A percentile compares a stretch with the other conserved stretches of the same genome.
phyloP scores from a whole-genome alignment of 2,888 invertebrate genomes.

The Argyra leucocephala region DNA sequence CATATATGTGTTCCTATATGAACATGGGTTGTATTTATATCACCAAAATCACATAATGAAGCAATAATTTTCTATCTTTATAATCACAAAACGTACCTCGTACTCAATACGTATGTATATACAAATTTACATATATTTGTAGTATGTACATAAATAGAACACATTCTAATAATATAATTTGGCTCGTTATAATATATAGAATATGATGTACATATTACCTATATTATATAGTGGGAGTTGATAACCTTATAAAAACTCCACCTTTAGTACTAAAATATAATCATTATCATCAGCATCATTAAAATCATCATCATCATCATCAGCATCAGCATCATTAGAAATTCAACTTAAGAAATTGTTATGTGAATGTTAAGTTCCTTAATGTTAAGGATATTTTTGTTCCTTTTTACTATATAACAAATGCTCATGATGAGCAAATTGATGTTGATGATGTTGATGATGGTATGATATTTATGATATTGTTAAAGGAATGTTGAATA shows the following conservation, averaged over 20 bases:
- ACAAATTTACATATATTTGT: not conserved
- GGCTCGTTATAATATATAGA: not conserved
- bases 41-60: not conserved
- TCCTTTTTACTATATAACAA: not conserved
- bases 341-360: no score
- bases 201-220: not conserved
- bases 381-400: not conserved
- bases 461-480: not conserved
- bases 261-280: not conserved
- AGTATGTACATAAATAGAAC: not conserved
- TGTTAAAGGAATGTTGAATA: not conserved
- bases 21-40: not conserved
- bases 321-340: no score
- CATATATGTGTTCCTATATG: not conserved
- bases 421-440: not conserved
- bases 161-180: not conserved
- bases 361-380: no score
- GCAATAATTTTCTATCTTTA: not conserved
- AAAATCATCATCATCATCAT: no score
- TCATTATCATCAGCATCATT: no score
- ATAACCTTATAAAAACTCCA: not conserved
- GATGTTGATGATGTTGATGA: not conserved
- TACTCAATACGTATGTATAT: not conserved
- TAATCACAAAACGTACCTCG: not conserved
- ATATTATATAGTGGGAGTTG: not conserved